phyloP scores from a whole-genome alignment of 53 echinoderm and acorn worm genomes.

The Echinarachnius parma region DNA sequence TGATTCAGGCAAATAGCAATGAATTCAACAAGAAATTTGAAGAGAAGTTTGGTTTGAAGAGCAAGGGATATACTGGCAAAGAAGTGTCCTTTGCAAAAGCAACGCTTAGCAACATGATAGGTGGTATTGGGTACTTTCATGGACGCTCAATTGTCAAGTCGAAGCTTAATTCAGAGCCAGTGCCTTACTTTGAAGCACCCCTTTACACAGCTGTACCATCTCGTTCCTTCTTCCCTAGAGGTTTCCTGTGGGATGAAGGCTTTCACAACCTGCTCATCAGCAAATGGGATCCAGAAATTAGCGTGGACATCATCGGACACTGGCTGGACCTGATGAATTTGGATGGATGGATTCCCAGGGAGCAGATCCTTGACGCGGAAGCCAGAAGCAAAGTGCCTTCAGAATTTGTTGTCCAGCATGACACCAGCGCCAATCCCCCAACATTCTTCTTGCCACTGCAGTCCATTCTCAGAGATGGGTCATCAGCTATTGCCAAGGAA shows the following conservation, averaged over 20 bases:
- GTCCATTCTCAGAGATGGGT: constrained; percentile 62
- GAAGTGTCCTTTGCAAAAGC: constrained; percentile 54
- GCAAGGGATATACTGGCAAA: constrained; percentile 25
- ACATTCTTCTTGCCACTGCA: constrained; percentile 91
- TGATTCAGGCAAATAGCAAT: constrained; percentile 26
- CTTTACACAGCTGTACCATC: constrained; percentile 94
- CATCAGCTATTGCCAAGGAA: constrained; percentile 39
- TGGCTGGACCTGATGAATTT: constrained; percentile 96
- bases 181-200: constrained; percentile 79
- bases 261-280: constrained; percentile 94
- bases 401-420: constrained; percentile 95
- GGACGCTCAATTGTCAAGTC: constrained; percentile 77
- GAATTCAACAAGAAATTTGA: constrained; percentile 49
- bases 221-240: constrained; percentile 93
- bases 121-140: constrained; percentile 96
- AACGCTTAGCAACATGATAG: constrained; percentile 80
- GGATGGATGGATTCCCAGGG: constrained; percentile 97
- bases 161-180: constrained; percentile 66
- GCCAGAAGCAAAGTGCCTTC: constrained; percentile 88
- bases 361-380: constrained; percentile 91
- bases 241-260: constrained; percentile 95
- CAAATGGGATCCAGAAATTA: constrained; percentile 89
- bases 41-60: constrained; percentile 34
- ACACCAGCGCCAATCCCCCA: constrained; percentile 96
- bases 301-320: constrained; percentile 90